Evolutionary conservation across 2,888 invertebrate genomes (phyloP).

Genomic region (Drosophila sordidula): DNA sequence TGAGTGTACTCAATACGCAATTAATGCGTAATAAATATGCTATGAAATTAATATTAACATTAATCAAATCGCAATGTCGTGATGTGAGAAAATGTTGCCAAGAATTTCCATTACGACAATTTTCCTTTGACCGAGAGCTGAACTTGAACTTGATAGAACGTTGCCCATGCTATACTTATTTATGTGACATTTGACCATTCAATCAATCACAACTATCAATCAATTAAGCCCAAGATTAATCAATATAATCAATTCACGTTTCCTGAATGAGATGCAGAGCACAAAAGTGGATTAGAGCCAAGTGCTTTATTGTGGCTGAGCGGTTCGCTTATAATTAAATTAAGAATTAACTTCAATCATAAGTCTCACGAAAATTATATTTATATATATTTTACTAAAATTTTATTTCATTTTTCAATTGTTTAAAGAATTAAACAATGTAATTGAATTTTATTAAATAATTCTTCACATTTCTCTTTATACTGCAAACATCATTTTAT

Average conservation of each 20-base stretch:
- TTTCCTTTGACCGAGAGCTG: slow-evolving; percentile 12
- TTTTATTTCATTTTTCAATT: too few species aligned
- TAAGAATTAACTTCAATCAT: too few species aligned
- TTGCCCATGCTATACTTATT: slow-evolving; percentile 2
- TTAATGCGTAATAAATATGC: slow-evolving; percentile 38
- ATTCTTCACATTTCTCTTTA: too few species aligned
- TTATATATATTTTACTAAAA: too few species aligned
- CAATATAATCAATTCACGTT: slow-evolving; percentile 6
- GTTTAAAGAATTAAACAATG: too few species aligned
- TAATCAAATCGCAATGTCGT: slow-evolving; percentile 41
- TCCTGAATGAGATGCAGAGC: too few species aligned
- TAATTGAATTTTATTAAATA: too few species aligned
- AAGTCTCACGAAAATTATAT: too few species aligned
- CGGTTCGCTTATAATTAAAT: too few species aligned
- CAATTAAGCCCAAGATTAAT: slow-evolving; percentile 35
- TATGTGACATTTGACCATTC: slow-evolving; percentile 37
- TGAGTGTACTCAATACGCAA: slow-evolving; percentile 33
- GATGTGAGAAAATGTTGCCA: neutral
- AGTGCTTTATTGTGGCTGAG: neutral
- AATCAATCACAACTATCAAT: slow-evolving; percentile 53
- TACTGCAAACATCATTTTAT: too few species aligned
- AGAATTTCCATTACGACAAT: slow-evolving; percentile 18
- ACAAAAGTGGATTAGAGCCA: neutral
- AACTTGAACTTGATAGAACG: neutral
- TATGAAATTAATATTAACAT: slow-evolving; percentile 44